Conservation (phyloP, 2,888 invertebrate genomes). For the Diarsia dahlii region DNA sequence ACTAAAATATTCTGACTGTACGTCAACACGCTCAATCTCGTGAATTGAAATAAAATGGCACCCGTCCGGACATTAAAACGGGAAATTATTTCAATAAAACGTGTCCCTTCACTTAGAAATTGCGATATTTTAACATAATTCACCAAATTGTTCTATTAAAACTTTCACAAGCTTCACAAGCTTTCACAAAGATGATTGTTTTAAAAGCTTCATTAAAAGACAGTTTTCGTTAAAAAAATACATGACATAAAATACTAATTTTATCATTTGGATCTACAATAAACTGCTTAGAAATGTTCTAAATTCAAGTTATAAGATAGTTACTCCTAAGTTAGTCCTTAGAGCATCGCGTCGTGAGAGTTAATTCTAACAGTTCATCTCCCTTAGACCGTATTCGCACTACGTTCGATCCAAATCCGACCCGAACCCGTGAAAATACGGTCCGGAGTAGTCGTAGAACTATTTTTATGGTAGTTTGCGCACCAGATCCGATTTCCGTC, state of each 20-base stretch:
- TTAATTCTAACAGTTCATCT: too few relatives aligned
- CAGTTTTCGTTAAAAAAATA: neutral
- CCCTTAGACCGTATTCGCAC: too few relatives aligned
- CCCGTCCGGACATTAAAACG: conserved; percentile 29
- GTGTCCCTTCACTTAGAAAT: neutral
- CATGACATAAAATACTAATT: neutral
- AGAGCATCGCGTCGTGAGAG: too few relatives aligned
- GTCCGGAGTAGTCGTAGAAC: too few relatives aligned
- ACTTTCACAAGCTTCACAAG: neutral
- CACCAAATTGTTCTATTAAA: conserved; percentile 11
- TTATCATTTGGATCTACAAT: neutral
- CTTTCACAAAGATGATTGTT: neutral
- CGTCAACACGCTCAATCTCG: conserved; percentile 1
- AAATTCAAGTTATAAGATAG: conserved; percentile 5
- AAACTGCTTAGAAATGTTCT: neutral
- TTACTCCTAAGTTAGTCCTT: too few relatives aligned
- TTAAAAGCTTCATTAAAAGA: neutral
- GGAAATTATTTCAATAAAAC: conserved; percentile 39
- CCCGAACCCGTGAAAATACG: too few relatives aligned
- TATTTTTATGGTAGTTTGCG: too few relatives aligned
- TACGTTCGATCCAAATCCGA: too few relatives aligned
- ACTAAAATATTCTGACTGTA: conserved; percentile 10
- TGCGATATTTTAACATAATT: conserved; percentile 28
- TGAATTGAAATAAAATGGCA: conserved; percentile 33
- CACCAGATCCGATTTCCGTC: too few relatives aligned